Conservation (phyloP, 1,140 invertebrate genomes). For the Himalopsyche phryganea region DNA sequence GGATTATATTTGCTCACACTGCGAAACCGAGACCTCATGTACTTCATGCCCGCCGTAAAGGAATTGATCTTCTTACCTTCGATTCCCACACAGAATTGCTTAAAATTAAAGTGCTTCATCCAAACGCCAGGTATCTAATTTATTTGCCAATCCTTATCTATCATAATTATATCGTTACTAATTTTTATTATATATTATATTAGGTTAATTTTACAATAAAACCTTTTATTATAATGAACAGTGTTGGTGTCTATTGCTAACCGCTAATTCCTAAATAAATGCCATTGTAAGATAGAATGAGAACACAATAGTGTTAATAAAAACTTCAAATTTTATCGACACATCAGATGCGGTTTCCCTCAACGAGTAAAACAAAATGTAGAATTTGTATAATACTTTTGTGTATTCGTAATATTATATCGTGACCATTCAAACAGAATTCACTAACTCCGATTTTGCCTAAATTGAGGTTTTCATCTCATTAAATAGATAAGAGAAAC, state of each 20-base stretch:
- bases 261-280: background rate
- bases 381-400: too few species aligned
- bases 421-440: too few species aligned
- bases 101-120: constrained; percentile 84
- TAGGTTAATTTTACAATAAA: background rate
- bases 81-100: constrained; percentile 92
- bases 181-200: background rate
- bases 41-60: constrained; percentile 71
- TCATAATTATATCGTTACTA: background rate
- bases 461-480: too few species aligned
- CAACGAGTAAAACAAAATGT: too few species aligned
- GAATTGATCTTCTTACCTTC: constrained; percentile 87
- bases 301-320: background rate
- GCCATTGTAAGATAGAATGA: background rate
- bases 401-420: too few species aligned
- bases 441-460: too few species aligned
- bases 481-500: too few species aligned
- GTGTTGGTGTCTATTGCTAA: background rate
- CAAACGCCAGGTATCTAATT: constrained; percentile 67
- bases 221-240: background rate
- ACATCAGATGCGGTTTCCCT: too few species aligned
- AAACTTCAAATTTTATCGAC: too few species aligned
- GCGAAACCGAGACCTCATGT: constrained; percentile 93
- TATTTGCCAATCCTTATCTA: background rate
- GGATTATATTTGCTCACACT: constrained; percentile 97